Evolutionary conservation across 1,140 invertebrate genomes (phyloP).

Genomic region (Arctopsyche grandis): DNA sequence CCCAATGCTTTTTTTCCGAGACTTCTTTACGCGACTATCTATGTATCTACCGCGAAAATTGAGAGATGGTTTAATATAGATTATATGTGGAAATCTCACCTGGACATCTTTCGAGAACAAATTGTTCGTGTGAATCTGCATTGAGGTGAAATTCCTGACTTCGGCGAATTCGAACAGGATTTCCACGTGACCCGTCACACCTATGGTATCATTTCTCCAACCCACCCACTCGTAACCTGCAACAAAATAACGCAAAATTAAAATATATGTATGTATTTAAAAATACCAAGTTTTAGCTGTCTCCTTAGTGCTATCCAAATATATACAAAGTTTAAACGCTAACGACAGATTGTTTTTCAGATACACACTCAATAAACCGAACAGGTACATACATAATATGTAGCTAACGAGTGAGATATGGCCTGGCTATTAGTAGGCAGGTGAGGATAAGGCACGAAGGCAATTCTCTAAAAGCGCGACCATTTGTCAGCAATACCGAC

Average conservation of each 20-base stretch:
- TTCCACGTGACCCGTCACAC: constrained; percentile 70
- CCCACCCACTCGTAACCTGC: constrained; percentile 87
- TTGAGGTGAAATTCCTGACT: constrained; percentile 79
- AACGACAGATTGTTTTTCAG: no score
- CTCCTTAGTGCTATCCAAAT: no score
- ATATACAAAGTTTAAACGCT: no score
- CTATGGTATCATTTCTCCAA: constrained; percentile 79
- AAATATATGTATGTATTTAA: no score
- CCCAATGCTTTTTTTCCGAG: no score
- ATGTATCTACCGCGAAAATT: no score
- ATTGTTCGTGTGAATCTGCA: constrained; percentile 80
- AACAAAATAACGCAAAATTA: constrained; percentile 40
- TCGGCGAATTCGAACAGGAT: constrained; percentile 83
- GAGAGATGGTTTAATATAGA: no score
- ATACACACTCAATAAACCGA: not conserved
- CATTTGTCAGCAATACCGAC: constrained; percentile 39
- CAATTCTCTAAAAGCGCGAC: constrained; percentile 42
- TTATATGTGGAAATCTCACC: constrained; percentile 65
- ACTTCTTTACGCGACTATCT: no score
- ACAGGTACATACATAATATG: not conserved
- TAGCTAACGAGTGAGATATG: constrained; percentile 1
- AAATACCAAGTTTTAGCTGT: no score
- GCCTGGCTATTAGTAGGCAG: constrained; percentile 21
- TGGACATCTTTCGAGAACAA: constrained; percentile 76
- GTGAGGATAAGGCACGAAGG: constrained; percentile 1